A percentile compares a stretch with the other conserved stretches of the same genome.
Evolutionary conservation across 1,140 invertebrate genomes (phyloP).

Genomic region (Parapsyche elsis): DNA sequence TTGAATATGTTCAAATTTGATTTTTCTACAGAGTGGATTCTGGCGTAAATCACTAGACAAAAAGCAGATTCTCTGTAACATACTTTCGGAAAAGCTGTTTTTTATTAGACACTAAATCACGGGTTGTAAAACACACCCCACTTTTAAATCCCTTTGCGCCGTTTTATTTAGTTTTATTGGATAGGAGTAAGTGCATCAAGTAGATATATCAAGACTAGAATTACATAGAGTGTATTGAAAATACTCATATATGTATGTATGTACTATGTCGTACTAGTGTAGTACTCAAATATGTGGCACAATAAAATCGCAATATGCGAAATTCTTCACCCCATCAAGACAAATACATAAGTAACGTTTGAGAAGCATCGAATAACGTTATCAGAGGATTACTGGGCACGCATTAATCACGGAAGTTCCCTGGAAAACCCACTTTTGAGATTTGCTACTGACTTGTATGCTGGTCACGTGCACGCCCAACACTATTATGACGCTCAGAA

Average conservation of each 20-base stretch:
- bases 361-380: background rate
- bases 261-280: too few species aligned
- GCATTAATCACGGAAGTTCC: constrained; percentile 21
- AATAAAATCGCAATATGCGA: too few species aligned
- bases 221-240: background rate
- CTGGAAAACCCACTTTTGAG: constrained; percentile 14
- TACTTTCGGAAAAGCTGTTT: background rate
- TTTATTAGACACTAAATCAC: background rate
- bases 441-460: background rate
- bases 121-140: background rate
- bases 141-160: background rate
- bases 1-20: background rate
- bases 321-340: too few species aligned
- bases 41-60: background rate
- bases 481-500: constrained; percentile 20
- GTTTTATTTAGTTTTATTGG: constrained; percentile 4
- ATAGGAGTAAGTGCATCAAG: background rate
- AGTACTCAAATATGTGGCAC: too few species aligned
- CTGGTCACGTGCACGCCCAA: constrained; percentile 4
- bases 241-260: background rate
- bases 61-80: background rate
- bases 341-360: background rate
- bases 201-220: too few species aligned
- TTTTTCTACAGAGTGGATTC: background rate
- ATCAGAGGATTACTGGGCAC: background rate